Evolutionary conservation across 2,888 invertebrate genomes (phyloP).

Genomic region (Drosophila macrospina): DNA sequence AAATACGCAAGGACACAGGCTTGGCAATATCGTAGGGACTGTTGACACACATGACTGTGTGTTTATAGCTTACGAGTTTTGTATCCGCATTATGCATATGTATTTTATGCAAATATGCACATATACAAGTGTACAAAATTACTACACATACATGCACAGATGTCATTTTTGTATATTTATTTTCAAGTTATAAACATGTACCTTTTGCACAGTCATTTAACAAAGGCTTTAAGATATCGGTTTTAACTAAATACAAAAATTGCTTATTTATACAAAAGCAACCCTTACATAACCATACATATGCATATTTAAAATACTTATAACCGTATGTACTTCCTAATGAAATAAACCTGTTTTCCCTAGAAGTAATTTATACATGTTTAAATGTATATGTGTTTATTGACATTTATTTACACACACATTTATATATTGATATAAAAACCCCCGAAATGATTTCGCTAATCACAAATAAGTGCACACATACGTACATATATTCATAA

Average conservation of each 20-base stretch:
- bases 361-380: slow-evolving; percentile 1
- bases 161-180: background rate
- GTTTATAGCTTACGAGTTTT: background rate
- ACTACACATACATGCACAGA: background rate
- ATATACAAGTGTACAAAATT: background rate
- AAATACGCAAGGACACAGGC: background rate
- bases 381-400: background rate
- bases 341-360: slow-evolving; percentile 37
- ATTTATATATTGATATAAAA: slow-evolving; percentile 10
- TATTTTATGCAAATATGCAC: too few relatives aligned
- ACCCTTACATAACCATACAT: background rate
- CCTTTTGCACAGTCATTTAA: slow-evolving; percentile 2
- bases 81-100: background rate
- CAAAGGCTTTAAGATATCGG: background rate
- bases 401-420: background rate
- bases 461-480: slow-evolving; percentile 9
- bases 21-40: background rate
- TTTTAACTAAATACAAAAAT: slow-evolving; percentile 1
- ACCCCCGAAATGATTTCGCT: slow-evolving; percentile 14
- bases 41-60: background rate
- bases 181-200: background rate
- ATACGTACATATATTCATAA: background rate
- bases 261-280: background rate
- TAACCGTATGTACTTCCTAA: slow-evolving; percentile 5
- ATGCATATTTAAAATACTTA: slow-evolving; percentile 1